Conservation (phyloP, 92 coral and sea anemone species). For the Parazoanthus swiftii region DNA sequence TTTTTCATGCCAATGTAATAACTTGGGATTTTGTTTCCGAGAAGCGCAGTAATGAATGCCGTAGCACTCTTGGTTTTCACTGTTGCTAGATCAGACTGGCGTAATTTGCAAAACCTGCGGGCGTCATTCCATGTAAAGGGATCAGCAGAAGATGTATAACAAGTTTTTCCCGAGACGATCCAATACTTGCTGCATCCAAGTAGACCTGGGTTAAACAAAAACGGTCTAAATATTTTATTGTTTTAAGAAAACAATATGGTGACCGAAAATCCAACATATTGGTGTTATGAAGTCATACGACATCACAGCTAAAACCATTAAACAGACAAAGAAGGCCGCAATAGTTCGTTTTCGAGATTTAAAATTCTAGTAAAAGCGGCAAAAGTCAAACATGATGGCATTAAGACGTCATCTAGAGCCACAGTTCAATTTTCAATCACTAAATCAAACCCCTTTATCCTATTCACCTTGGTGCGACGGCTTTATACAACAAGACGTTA, state of each 20-base stretch:
- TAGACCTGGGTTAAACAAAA: not conserved
- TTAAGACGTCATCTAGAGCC: no score
- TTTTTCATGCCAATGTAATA: slow-evolving; percentile 25
- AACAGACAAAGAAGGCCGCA: no score
- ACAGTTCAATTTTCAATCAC: no score
- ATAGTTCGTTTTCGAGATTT: no score
- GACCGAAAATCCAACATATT: not conserved
- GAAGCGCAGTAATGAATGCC: not conserved
- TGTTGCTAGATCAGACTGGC: not conserved
- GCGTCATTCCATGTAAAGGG: not conserved
- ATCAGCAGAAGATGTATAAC: not conserved
- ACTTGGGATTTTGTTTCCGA: not conserved
- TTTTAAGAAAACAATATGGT: not conserved
- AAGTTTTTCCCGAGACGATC: not conserved
- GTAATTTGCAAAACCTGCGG: not conserved
- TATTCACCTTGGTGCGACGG: no score
- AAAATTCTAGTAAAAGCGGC: no score
- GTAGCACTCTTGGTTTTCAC: not conserved
- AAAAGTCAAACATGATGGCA: no score
- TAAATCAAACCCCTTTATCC: no score
- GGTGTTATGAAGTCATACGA: no score
- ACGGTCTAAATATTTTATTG: not conserved
- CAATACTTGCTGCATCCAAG: not conserved
- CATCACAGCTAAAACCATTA: no score
- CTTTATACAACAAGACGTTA: no score